Base-by-base conservation (phyloP, 2,113 vertebrate species). In the Desmodus rotundus region DNA sequence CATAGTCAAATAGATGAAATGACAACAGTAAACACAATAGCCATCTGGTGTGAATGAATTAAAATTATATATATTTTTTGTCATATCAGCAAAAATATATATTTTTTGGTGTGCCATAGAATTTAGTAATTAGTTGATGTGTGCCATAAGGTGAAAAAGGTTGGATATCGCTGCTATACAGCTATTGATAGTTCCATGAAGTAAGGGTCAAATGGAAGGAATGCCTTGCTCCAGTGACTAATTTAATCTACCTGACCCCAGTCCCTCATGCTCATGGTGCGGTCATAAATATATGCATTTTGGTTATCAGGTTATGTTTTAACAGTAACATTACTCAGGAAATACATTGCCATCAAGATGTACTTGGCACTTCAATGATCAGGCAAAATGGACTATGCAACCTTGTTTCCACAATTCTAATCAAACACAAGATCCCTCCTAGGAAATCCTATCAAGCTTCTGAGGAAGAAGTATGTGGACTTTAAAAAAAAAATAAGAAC, bases 401-500 rank as follows among this genome's bases (percentile, higher is more conserved):
- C 2, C 90, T 87, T 93, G 38, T 70, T 87, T 85, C 56, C 93
- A 80, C 28, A 87, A 61, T 68, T 78, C 72, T 78, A 72, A 67
- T 67, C 16, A 7, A 89, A 50, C 15, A 81, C 15, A 81, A 92
- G 31, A 2, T 80, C 38, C 74, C 67, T 61, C 17, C 92, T 86
- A 76, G 89, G 84, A 97, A 95, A 87, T 74, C 70, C 41, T 58
- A 89, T 43, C 47, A 63, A 86, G 26, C 61, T 91, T 73, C 47
- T 16, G 13, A 95, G 72, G 20, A 92, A 87, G 61, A 90, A 86
- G 41, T 56, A 56, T 15, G 43, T 41, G 45, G 28, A 41, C 63
- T 70, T 86, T 70, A 47, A 13, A 76, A 76, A 76, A 74, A 76
- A 76, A 41, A 38, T 45, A 65, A 88, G 36, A 93, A 61, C 36